Base-by-base conservation (phyloP, 2,113 vertebrate species). In the Pristiophorus japonicus region DNA sequence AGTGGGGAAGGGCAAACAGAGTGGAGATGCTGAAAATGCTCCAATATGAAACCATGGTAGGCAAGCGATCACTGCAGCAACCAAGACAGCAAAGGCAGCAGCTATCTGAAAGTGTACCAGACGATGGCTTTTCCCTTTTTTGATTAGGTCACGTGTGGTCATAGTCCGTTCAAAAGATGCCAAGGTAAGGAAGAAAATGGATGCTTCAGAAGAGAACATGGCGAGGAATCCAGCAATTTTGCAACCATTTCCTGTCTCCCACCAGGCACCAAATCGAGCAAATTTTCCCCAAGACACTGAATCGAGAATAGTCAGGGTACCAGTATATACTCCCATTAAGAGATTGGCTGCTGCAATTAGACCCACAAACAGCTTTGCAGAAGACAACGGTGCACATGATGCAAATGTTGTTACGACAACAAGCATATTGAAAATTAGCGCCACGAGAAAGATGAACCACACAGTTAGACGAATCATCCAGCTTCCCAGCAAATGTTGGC, bases 401-500 rank as follows among this genome's bases (percentile, higher is more conserved):
- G 97, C 97, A 97, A 99, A 99, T 95, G 98, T 98, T 65, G 98
- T 98, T 88, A 98, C 97, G 94, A 99, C 97, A 95, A 99, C 99
- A 96, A 99, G 97, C 95, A 98, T 96, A 97, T 99, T 99, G 97
- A 99, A 99, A 96, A 98, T 97, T 96, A 99, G 96, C 0, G 99
- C 98, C 95, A 99, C 98, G 97, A 99, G 97, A 97, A 99, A 99
- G 97, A 99, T 99, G 97, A 99, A 99, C 99, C 99, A 99, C 95
- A 99, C 99, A 0, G 99, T 99, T 96, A 99, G 98, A 87, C 99
- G 98, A 95, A 99, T 99, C 99, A 99, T 99, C 99, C 99, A 99
- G 97, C 98, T 99, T 95, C 99, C 99, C 96, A 99, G 97, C 95
- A 99, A 97, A 96, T 99, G 98, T 97, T 98, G 98, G 78, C 99